Evolutionary conservation across 2,888 invertebrate species (phyloP).

Genomic region (Tenthredo mesomela): DNA sequence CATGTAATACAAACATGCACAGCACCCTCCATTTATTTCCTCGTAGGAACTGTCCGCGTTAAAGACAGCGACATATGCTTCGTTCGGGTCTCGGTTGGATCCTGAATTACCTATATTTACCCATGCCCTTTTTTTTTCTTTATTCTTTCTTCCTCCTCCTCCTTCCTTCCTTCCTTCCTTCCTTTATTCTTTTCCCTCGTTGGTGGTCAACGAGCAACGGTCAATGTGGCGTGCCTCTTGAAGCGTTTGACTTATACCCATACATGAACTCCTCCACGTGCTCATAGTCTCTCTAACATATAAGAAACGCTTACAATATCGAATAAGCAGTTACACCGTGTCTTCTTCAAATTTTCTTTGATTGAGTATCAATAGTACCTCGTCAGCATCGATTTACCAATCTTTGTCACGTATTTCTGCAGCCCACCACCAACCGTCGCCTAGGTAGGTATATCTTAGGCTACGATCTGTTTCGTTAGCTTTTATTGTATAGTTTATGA

Average conservation of each 20-base stretch:
- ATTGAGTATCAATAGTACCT: conserved; percentile 35
- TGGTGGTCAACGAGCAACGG: conserved; percentile 37
- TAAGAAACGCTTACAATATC: background rate
- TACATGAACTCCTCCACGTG: background rate
- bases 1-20: background rate
- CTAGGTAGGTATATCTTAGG: background rate
- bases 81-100: conserved; percentile 1
- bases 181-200: background rate
- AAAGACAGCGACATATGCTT: conserved; percentile 39
- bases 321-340: background rate
- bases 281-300: background rate
- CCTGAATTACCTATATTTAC: conserved; percentile 43
- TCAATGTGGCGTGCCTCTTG: conserved; percentile 1
- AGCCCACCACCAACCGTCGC: background rate
- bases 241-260: background rate
- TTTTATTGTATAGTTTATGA: background rate
- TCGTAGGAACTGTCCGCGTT: background rate
- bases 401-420: background rate
- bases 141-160: background rate
- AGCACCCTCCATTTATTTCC: background rate
- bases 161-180: conserved; percentile 15
- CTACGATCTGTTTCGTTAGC: background rate
- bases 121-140: background rate
- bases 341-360: conserved; percentile 20
- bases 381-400: conserved; percentile 13